Evolutionary conservation across 2,888 invertebrate species (phyloP).

Genomic region (Ophraella communa): DNA sequence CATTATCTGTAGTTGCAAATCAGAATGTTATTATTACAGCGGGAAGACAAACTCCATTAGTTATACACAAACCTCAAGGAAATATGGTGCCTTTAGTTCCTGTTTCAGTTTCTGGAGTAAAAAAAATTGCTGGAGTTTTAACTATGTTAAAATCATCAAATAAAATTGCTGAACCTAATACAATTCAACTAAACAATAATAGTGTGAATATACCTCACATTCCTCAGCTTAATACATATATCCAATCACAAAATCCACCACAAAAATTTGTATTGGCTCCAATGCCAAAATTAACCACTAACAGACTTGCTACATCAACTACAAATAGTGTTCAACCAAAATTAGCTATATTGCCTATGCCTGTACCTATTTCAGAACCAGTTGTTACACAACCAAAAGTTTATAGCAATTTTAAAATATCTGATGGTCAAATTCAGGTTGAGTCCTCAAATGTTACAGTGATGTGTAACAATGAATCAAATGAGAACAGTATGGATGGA

Average conservation of each 20-base stretch:
- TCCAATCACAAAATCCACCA: slow-evolving; percentile 32
- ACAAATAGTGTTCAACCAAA: slow-evolving; percentile 63
- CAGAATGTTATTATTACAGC: slow-evolving; percentile 50
- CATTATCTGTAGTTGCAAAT: slow-evolving; percentile 37
- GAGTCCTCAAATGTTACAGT: slow-evolving; percentile 61
- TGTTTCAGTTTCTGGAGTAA: slow-evolving; percentile 60
- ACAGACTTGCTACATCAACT: slow-evolving; percentile 64
- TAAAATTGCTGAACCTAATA: slow-evolving; percentile 52
- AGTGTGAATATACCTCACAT: slow-evolving; percentile 19
- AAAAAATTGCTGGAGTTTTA: slow-evolving; percentile 64
- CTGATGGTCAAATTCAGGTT: slow-evolving; percentile 57
- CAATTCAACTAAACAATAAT: slow-evolving; percentile 45
- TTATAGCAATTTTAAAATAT: slow-evolving; percentile 70
- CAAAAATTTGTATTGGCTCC: slow-evolving; percentile 66
- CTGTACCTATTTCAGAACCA: slow-evolving; percentile 44
- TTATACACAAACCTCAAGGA: slow-evolving; percentile 65
- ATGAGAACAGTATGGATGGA: slow-evolving; percentile 41
- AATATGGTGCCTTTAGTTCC: slow-evolving; percentile 59
- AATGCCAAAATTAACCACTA: slow-evolving; percentile 66
- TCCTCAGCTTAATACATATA: slow-evolving; percentile 30
- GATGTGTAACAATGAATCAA: slow-evolving; percentile 59
- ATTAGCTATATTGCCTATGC: slow-evolving; percentile 55
- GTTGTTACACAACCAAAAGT: slow-evolving; percentile 62
- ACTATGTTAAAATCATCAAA: slow-evolving; percentile 65
- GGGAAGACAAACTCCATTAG: slow-evolving; percentile 62